phyloP scores from a whole-genome alignment of 2,888 invertebrate species.

The Sinohyriopsis cumingii region DNA sequence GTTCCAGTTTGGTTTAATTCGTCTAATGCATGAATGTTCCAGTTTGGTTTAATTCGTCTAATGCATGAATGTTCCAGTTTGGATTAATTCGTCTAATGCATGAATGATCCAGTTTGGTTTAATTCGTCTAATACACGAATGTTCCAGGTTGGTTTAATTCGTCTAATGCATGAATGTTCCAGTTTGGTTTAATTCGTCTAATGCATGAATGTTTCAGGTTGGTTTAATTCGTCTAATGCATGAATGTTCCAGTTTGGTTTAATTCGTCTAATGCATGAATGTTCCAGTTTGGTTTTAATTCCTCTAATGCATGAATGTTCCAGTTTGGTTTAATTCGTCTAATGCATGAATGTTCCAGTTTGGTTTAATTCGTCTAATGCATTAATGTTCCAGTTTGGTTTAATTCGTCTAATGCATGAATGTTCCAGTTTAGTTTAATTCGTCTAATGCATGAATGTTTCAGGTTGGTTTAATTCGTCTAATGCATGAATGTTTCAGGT shows the following conservation, averaged over 20 bases:
- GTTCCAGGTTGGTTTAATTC: no score
- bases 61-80: no score
- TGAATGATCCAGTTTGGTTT: slow-evolving; percentile 41
- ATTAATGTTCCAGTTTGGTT: slow-evolving; percentile 38
- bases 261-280: slow-evolving; percentile 23
- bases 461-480: slow-evolving; percentile 51
- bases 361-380: no score
- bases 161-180: neutral
- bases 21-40: neutral
- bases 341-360: no score
- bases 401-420: slow-evolving; percentile 29
- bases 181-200: slow-evolving; percentile 51
- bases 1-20: no score
- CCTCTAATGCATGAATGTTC: neutral
- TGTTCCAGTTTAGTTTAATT: no score
- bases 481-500: no score
- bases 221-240: no score
- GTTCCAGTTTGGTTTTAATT: no score
- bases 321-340: slow-evolving; percentile 51
- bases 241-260: slow-evolving; percentile 41
- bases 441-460: neutral
- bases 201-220: no score
- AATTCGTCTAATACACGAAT: slow-evolving; percentile 23
- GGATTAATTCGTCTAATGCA: no score
- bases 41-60: slow-evolving; percentile 51